Percentiles rank a stretch among this genome's conserved stretches.
These are phyloP conservation scores for Drosophila mojavensis DNA, from an alignment of 1,140 invertebrate species.

Conservation along the genomic window DNA sequence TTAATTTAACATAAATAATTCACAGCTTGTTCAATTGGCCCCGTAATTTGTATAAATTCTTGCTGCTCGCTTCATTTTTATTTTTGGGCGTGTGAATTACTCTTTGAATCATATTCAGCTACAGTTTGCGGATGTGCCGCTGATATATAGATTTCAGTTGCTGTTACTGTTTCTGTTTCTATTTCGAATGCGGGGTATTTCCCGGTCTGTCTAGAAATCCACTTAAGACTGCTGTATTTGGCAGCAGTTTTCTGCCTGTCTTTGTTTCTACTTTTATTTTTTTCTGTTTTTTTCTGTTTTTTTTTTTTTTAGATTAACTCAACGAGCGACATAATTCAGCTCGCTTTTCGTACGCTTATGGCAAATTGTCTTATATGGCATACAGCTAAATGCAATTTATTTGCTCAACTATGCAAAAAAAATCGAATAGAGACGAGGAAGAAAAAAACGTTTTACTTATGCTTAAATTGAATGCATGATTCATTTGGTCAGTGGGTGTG, in stretches of 20 bases:
- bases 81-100: slow-evolving; percentile 76
- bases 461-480: slow-evolving; percentile 37
- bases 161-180: slow-evolving; percentile 13
- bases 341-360: slow-evolving; percentile 58
- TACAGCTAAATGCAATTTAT: slow-evolving; percentile 67
- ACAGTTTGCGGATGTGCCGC: slow-evolving; percentile 62
- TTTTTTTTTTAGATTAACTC: slow-evolving; percentile 58
- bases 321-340: slow-evolving; percentile 73
- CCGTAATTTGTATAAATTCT: slow-evolving; percentile 42
- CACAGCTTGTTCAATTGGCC: slow-evolving; percentile 52
- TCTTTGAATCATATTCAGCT: slow-evolving; percentile 56
- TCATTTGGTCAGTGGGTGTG: slow-evolving; percentile 39
- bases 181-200: slow-evolving; percentile 58
- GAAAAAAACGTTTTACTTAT: slow-evolving; percentile 29
- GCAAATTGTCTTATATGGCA: slow-evolving; percentile 65
- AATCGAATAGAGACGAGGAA: background rate
- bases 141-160: slow-evolving; percentile 24
- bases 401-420: slow-evolving; percentile 14
- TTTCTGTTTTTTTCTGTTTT: slow-evolving; percentile 18
- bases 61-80: slow-evolving; percentile 16
- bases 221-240: slow-evolving; percentile 72
- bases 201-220: slow-evolving; percentile 36
- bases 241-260: slow-evolving; percentile 28
- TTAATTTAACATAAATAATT: slow-evolving; percentile 55
- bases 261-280: slow-evolving; percentile 20